Evolutionary conservation across 2,888 invertebrate genomes (phyloP), one percentile per base, ranked within the genome.

Genomic region (Mythimna albipuncta): DNA sequence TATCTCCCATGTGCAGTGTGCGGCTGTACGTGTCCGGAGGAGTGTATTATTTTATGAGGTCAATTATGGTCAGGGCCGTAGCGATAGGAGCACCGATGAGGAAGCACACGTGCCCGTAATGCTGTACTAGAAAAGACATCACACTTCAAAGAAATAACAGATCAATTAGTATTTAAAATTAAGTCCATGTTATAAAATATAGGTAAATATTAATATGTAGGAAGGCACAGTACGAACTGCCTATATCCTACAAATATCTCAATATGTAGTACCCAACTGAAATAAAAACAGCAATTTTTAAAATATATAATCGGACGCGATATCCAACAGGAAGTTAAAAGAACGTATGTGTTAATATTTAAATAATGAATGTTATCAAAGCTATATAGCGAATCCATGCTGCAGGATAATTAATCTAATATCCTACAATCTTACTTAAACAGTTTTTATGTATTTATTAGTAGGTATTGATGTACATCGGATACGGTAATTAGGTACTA

Each of bases 91-190:
- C 64, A 77, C 72, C 77, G 77, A 82, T 87, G 85, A 87, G 85
- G 89, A 89, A 90, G 86, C 84, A 86, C 86, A 88, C 88, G 88
- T 90, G 87, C 84, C 73, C 59, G 74, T 75, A 72, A 75, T 67
- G 81, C 84, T 84, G 1, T 54, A 76, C 21, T 63, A 73, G 55
- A 63, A 59, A 65, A 65, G 21, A 83, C 71, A 81, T 84, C 66
- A 67, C 68, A 77, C 64, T 65, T 75, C 67, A 79, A 77, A 82
- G 66, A 72, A 74, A 63, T 63, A 41, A 6, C 9, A 57, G 26
- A 64, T 58, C 61, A 19, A 58, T 26, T 21, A n/a, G 6, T 7
- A 50, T 50, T 50, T 50, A 50, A 65, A 61, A 32, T 62, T 32
- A 68, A 41, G 21, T 11, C 5, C 26, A 59, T 21, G 16, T 4